Evolutionary conservation across 2,888 invertebrate genomes (phyloP).

Genomic region (Polietes domitor): DNA sequence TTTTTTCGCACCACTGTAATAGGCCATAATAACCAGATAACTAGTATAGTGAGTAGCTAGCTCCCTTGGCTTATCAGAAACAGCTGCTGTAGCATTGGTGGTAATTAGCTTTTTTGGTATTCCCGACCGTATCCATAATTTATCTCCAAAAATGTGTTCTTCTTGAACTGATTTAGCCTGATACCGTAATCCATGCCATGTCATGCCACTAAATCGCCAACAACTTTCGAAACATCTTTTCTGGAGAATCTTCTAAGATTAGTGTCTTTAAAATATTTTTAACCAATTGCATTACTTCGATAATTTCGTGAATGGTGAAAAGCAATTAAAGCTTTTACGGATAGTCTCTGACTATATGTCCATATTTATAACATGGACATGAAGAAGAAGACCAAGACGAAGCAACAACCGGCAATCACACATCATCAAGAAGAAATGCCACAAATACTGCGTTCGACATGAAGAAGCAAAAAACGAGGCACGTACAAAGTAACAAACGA

Average conservation of each 20-base stretch:
- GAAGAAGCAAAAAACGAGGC: background rate
- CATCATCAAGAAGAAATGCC: background rate
- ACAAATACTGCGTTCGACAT: background rate
- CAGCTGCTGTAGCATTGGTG: no score
- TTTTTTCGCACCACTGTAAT: no score
- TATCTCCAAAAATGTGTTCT: no score
- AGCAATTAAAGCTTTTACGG: conserved; percentile 3
- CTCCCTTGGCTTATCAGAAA: no score
- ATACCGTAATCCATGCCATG: no score
- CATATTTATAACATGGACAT: background rate
- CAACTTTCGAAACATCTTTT: conserved; percentile 18
- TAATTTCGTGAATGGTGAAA: conserved; percentile 16
- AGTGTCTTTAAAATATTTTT: conserved; percentile 18
- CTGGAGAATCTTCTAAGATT: background rate
- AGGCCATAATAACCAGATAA: no score
- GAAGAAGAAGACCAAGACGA: background rate
- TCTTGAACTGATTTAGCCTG: no score
- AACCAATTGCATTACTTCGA: background rate
- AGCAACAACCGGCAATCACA: background rate
- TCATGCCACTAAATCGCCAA: background rate
- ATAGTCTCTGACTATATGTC: background rate
- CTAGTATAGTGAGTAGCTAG: no score
- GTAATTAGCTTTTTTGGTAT: no score
- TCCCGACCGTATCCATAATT: no score
- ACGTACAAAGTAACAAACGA: background rate